Base-by-base conservation (phyloP, 2,113 vertebrate species). In the Phoenicopterus ruber region DNA sequence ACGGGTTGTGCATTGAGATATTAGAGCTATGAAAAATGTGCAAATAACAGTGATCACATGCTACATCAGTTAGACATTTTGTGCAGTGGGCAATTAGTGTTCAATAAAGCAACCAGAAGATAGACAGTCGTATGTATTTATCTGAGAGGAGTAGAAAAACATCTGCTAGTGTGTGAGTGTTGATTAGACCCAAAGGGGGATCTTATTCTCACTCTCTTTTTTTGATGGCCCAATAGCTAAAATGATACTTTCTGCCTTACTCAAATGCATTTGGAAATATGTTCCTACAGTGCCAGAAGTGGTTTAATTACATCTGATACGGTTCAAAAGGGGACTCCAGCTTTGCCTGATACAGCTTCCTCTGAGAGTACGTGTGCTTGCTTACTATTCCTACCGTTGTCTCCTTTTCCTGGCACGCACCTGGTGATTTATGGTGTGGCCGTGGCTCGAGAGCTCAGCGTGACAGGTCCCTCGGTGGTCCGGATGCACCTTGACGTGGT, bases 251-350 rank as follows among this genome's bases (percentile, higher is more conserved):
- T 84, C 61, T 89, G 57, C 28, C 40, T 76, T 79, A 58, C 57
- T 91, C 66, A 90, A 46, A 84, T 85, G 58, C 82, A 50, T 94
- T 96, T 95, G 72, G 49, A 94, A 95, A 77, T 80, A 59, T 55
- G 78, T 92, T 94, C 92, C 92, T 59, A 72, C 90, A 47, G 82
- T 92, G 67, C 78, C 93, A 93, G 88, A 82, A 97, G 87, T 88
- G 82, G 36, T 88, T 91, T 96, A 86, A 96, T 96, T 88, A 70
- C 74, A 81, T 77, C 67, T 90, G 93, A 46, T 83, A 15, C 0
- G 3, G 62, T 90, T 88, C 42, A 63, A 54, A 94, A 88, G 67
- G 54, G 54, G 32, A 86, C 62, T 96, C 42, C 61, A 88, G 55
- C 58, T 88, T 74, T 73, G 31, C 59, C 52, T 80, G 59, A 18